phyloP scores from a whole-genome alignment of 2,888 invertebrate species.

The Eulithis testata region DNA sequence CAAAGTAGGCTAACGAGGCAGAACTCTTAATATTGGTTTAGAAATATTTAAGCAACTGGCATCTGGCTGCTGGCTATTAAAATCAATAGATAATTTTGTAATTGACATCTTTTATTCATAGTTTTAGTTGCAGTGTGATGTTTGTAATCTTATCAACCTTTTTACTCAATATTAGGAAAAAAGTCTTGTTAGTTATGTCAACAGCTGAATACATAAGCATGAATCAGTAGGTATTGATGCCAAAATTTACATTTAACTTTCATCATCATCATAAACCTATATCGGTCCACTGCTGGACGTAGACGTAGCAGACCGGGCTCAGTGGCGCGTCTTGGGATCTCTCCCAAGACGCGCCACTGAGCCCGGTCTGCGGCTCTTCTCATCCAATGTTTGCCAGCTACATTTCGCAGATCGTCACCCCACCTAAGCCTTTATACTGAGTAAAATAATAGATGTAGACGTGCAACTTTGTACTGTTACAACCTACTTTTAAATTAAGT shows the following conservation, averaged over 20 bases:
- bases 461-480: background rate
- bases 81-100: slow-evolving; percentile 35
- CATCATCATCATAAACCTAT: no score
- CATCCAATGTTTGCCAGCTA: no score
- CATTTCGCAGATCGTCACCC: no score
- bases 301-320: no score
- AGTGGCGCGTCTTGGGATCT: no score
- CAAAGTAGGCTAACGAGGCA: slow-evolving; percentile 56
- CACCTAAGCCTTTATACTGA: no score
- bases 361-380: no score
- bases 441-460: no score
- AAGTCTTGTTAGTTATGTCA: slow-evolving; percentile 21
- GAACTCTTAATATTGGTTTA: slow-evolving; percentile 41
- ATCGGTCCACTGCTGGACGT: no score
- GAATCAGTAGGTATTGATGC: no score
- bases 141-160: slow-evolving; percentile 24
- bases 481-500: slow-evolving; percentile 2
- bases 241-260: no score
- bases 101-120: slow-evolving; percentile 33
- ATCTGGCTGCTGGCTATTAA: slow-evolving; percentile 16
- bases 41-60: slow-evolving; percentile 42
- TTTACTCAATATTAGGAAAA: slow-evolving; percentile 33
- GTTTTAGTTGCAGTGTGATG: slow-evolving; percentile 25
- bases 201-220: background rate
- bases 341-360: no score